Evolutionary conservation across 2,797 vertebrate genomes (phyloP).

Genomic region (Chloroceryle amazona): DNA sequence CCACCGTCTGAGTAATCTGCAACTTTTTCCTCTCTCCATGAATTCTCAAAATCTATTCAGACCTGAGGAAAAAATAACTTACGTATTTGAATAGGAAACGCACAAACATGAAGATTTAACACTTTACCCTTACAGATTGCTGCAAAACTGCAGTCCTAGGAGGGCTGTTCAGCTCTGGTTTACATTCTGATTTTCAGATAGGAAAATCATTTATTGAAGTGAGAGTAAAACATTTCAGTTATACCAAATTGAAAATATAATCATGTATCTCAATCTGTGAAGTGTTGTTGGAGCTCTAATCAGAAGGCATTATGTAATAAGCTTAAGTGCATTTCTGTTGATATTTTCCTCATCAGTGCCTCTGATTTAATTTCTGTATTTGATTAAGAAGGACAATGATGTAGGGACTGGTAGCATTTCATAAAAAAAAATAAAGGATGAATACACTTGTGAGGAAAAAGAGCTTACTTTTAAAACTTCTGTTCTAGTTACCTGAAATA

Average conservation of each 20-base stretch:
- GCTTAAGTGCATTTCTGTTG: conserved; percentile 31
- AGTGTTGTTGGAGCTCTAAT: conserved; percentile 36
- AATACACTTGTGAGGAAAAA: background rate
- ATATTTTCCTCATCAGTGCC: conserved; percentile 34
- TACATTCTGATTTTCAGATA: background rate
- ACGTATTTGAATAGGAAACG: background rate
- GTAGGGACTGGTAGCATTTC: background rate
- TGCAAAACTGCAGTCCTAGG: background rate
- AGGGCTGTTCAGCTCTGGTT: background rate
- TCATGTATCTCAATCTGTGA: conserved; percentile 31
- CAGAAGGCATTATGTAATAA: conserved; percentile 19
- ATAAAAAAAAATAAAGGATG: background rate
- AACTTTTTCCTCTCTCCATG: background rate
- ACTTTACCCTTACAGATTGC: background rate
- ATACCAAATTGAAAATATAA: conserved; percentile 25
- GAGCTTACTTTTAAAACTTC: background rate
- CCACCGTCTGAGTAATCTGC: background rate
- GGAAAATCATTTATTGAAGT: background rate
- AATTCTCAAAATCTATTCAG: background rate
- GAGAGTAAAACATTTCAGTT: conserved; percentile 28
- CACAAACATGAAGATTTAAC: background rate
- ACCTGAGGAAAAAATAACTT: background rate
- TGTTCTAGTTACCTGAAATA: background rate
- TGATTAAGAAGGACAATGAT: conserved; percentile 46
- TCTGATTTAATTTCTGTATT: conserved; percentile 53